A percentile compares a stretch with the other conserved stretches of the same genome.
Conservation (phyloP, 2,113 vertebrate species). For the Cololabis saira region DNA sequence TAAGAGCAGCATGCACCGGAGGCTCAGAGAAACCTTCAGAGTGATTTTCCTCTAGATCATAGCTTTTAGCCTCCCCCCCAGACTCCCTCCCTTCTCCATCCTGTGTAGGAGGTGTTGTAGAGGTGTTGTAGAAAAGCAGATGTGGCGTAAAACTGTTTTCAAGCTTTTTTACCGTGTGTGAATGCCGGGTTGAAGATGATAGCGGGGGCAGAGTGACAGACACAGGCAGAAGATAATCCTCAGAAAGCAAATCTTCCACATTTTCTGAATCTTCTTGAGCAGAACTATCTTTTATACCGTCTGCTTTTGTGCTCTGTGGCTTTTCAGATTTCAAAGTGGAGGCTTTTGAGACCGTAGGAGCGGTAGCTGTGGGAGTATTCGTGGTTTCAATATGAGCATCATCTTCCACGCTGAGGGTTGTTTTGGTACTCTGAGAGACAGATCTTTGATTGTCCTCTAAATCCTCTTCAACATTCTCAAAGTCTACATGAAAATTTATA, state of each 20-base stretch:
- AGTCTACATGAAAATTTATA: slow-evolving; percentile 95
- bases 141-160: slow-evolving; percentile 21
- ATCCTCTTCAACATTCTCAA: slow-evolving; percentile 51
- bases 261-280: slow-evolving; percentile 16
- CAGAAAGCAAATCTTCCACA: slow-evolving; percentile 34
- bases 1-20: slow-evolving; percentile 10
- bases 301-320: slow-evolving; percentile 4
- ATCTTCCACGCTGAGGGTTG: slow-evolving; percentile 21
- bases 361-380: slow-evolving; percentile 1
- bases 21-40: slow-evolving; percentile 26
- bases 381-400: slow-evolving; percentile 16
- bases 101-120: slow-evolving; percentile 20
- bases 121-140: slow-evolving; percentile 11
- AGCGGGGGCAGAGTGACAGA: slow-evolving; percentile 32
- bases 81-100: slow-evolving; percentile 20
- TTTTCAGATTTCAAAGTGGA: not conserved
- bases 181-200: slow-evolving; percentile 26
- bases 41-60: slow-evolving; percentile 29
- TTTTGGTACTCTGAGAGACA: slow-evolving; percentile 20
- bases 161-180: slow-evolving; percentile 31
- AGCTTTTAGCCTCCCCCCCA: slow-evolving; percentile 22
- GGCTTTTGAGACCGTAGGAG: slow-evolving; percentile 21
- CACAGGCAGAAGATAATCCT: slow-evolving; percentile 72
- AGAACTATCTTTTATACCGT: not conserved
- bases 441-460: slow-evolving; percentile 33